Evolutionary conservation across 92 coral and sea anemone species (phyloP).

Genomic region (Actinostola sp.): DNA sequence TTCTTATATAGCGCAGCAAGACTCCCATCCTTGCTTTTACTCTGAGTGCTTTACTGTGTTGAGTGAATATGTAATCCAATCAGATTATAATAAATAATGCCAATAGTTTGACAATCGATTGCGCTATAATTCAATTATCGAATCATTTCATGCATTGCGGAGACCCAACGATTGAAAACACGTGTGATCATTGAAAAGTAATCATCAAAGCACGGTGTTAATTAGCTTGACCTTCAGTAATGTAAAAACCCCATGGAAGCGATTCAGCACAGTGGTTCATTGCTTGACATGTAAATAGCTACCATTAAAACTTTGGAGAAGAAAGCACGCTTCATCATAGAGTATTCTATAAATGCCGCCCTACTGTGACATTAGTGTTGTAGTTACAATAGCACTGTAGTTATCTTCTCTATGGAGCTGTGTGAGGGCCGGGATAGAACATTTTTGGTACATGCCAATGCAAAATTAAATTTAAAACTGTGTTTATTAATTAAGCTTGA

Average conservation of each 20-base stretch:
- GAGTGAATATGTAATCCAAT: no score
- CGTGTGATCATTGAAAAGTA: conserved; percentile 7
- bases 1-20: no score
- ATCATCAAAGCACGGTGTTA: background rate
- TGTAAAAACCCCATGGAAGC: background rate
- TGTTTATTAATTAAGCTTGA: no score
- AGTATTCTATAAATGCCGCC: conserved; percentile 1
- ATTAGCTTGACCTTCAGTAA: background rate
- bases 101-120: background rate
- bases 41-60: no score
- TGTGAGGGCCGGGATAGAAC: no score
- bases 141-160: conserved; percentile 2
- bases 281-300: background rate
- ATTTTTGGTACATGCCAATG: no score
- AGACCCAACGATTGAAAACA: background rate
- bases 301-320: background rate
- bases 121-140: background rate
- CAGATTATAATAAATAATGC: no score
- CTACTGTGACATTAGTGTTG: background rate
- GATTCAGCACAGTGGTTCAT: background rate
- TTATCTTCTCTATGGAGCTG: no score
- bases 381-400: background rate
- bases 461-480: no score
- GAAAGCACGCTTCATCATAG: background rate
- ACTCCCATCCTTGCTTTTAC: no score